These are phyloP conservation scores for Aricia agestis DNA, from an alignment of 1,140 invertebrate species.

Conservation along the genomic window DNA sequence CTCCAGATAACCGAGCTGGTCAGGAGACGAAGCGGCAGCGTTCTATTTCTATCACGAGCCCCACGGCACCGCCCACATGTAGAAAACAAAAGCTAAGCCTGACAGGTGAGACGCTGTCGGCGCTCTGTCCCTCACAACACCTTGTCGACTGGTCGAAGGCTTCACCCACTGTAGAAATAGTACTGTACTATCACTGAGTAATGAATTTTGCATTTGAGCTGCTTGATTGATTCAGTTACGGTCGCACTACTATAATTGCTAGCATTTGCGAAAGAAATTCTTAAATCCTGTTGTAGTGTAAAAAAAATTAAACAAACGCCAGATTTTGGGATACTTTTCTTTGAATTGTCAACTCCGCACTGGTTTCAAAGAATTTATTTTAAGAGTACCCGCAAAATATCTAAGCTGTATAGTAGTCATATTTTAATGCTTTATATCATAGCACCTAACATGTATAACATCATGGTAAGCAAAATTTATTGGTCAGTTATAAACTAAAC, in stretches of 20 bases:
- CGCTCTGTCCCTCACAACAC: conserved; percentile 47
- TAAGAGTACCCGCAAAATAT: too few relatives aligned
- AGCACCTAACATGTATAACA: neutral
- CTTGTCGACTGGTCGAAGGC: conserved; percentile 32
- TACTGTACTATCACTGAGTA: conserved; percentile 14
- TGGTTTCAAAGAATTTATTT: too few relatives aligned
- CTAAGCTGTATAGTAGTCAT: too few relatives aligned
- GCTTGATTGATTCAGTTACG: too few relatives aligned
- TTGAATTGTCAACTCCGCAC: too few relatives aligned
- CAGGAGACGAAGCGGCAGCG: conserved; percentile 48
- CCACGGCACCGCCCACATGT: conserved; percentile 66
- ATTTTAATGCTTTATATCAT: too few relatives aligned
- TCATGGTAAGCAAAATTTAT: conserved; percentile 14
- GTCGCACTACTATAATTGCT: too few relatives aligned
- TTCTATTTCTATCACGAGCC: conserved; percentile 52
- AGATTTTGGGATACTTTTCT: too few relatives aligned
- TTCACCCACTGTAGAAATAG: conserved; percentile 27
- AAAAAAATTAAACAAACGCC: too few relatives aligned
- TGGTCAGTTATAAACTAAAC: conserved; percentile 25
- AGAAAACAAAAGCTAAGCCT: conserved; percentile 76
- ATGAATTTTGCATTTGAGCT: neutral
- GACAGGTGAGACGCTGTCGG: conserved; percentile 77
- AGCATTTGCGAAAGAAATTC: too few relatives aligned
- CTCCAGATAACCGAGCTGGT: conserved; percentile 13
- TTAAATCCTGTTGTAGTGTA: too few relatives aligned